Base-by-base conservation (phyloP, 2,888 invertebrate species). In the Netelia fuscicornis region DNA sequence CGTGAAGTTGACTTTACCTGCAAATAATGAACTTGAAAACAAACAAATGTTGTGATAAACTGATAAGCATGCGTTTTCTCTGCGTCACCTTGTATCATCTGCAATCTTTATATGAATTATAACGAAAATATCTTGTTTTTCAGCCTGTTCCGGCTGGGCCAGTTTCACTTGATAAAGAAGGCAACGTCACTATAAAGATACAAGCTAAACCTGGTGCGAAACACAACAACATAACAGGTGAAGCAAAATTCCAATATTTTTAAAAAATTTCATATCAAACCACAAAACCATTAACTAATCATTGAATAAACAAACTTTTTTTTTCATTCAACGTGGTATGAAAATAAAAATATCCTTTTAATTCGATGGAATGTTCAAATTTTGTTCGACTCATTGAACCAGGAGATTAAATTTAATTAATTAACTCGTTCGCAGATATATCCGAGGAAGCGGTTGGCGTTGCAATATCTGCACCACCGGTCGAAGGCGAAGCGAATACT, bases 401-500 rank as follows among this genome's bases (percentile, higher is more conserved):
- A 10, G 30, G 30, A 52, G 13, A 52, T 52, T 74, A 54, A 87
- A 67, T 25, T 75, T 74, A 81, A 82, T 82, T 81, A 48, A 30
- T 5, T 5, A 30, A 30, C 5, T 30, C 30, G 72, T 86, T 89
- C 86, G 44, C 89, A 94, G 95, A 95, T 89, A 95, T 96, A 72
- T 94, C 94, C 1, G 92, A 93, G 1, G 97, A 97, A 90, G 96
- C 95, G 9, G 95, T 97, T 37, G 96, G 96, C n/a, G 95, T 97
- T 13, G 96, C 97, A 91, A 97, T 97, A 86, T 96, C 96, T 82
- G 97, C 97, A 1, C 97, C 97, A n/a, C 97, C 97, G 0, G 95
- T 96, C 3, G 97, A 97, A 90, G 97, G 97, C 2, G 97, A 97
- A 94, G 97, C 97, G 11, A 97, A 97, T 90, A 95, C 96, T 54